A percentile compares a stretch with the other conserved stretches of the same genome.
Conservation (phyloP, 1,140 invertebrate species). For the Aphelenchoides fujianensis region DNA sequence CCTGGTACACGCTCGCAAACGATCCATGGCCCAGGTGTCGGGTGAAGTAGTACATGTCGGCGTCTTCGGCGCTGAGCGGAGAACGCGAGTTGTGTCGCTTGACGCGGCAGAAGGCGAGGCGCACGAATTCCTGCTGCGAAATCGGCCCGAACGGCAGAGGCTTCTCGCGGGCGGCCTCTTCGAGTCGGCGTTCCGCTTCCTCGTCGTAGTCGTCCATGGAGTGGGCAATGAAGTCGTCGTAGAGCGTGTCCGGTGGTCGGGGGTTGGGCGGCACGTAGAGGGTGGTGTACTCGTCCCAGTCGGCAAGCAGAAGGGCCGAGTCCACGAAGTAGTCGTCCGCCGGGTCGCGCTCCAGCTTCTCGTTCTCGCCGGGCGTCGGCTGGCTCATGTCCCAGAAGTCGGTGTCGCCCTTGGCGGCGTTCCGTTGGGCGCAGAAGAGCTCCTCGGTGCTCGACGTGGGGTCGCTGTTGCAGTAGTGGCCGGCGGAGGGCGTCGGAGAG, state of each 20-base stretch:
- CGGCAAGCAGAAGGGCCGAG: neutral
- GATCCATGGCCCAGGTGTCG: slow-evolving; percentile 49
- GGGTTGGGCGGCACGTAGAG: neutral
- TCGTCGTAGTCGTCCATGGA: slow-evolving; percentile 12
- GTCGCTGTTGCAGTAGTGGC: neutral
- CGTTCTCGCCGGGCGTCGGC: neutral
- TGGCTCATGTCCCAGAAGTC: neutral
- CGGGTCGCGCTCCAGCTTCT: neutral
- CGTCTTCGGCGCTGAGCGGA: slow-evolving; percentile 29
- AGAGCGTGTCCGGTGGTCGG: neutral
- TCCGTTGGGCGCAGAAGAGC: neutral
- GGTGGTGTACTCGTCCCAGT: slow-evolving; percentile 16
- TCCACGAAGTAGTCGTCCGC: neutral
- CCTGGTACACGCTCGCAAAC: slow-evolving; percentile 65
- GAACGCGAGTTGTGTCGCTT: slow-evolving; percentile 11
- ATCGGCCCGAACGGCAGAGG: neutral
- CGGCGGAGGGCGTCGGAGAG: neutral
- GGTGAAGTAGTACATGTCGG: slow-evolving; percentile 50
- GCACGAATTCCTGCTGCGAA: neutral
- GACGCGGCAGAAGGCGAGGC: slow-evolving; percentile 8
- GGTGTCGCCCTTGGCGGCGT: neutral
- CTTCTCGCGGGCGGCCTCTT: neutral
- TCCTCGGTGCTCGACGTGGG: neutral
- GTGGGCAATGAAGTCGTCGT: slow-evolving; percentile 16
- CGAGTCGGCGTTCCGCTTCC: neutral